Base-by-base conservation (phyloP, 2,113 vertebrate species). In the Sapajus apella region DNA sequence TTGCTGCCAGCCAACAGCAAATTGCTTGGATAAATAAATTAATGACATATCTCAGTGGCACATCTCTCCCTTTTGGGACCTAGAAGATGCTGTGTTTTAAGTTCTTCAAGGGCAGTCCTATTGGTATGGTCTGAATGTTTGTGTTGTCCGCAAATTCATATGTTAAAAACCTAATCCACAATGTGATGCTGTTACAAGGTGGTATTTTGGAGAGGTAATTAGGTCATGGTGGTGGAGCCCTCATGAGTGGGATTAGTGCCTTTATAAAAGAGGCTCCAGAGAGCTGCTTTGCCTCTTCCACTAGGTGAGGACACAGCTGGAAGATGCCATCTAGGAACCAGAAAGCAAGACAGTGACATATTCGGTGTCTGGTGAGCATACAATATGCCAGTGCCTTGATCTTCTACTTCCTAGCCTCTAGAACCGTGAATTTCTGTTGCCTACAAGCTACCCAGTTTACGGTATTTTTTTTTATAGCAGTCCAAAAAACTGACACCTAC, bases 1-100 rank as follows among this genome's bases (percentile, higher is more conserved):
- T 83, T 85, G 25, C 37, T 91, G n/a, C 81, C 55, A 76, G 18
- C 16, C 35, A 91, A 50, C n/a, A 30, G 16, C 13, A 81, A 76
- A 81, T 35, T 55, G n/a, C 23, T 96, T 80, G 55, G 66, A 56
- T 72, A 92, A 95, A 70, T 75, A 89, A 76, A 68, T 66, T 56
- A 47, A 77, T 72, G 32, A 2, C 45, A n/a, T 30, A 25, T 72
- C n/a, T 66, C 58, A 6, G 32, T 75, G 40, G 72, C 16, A 17
- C 5, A 32, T 79, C 72, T 87, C 70, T 52, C 40, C 6, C 11
- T 88, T 30, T 40, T 25, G 18, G 1, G 21, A 7, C 25, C 43
- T 88, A 23, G 0, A 58, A 61, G 18, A 68, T 2, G 5, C 35
- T 58, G 3, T 40, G 16, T 91, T 12, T 85, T 12, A 52, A 94